Evolutionary conservation across 1,140 invertebrate genomes (phyloP), one percentile per base, ranked within the genome.

Genomic region (Euwallacea similis): DNA sequence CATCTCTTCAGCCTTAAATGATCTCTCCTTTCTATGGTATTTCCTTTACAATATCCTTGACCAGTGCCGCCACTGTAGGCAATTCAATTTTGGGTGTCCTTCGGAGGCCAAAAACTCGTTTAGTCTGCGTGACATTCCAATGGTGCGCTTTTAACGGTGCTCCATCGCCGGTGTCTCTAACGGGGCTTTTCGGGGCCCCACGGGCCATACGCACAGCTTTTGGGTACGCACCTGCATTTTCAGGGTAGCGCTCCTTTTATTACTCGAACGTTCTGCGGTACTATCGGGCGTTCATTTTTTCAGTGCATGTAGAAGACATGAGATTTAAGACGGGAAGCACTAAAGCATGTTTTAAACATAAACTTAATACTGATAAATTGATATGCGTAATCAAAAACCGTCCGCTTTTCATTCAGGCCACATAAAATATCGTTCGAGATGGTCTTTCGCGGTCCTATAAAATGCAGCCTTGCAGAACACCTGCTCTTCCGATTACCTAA

Each of bases 71-170:
- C 67, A 53, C 58, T 69, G 67, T 15, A 11, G 6, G 15, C 2
- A 68, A 54, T 69, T 69, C n/a, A 62, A 69, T 69, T 69, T 69
- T 60, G 67, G 67, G 67, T 69, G 67, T 69, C 67, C 67, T 69
- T 69, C 47, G 42, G 44, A 55, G 58, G 59, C 67, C 66, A 54
- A 69, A 69, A 69, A 69, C 67, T 69, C 59, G 67, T 69, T 69
- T 62, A 9, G 46, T 7, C 42, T 69, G 67, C 67, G 67, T 69
- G 67, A 69, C 67, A 69, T 69, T 69, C 67, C 67, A 42, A 60
- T 62, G 59, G 60, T 59, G 67, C 46, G 47, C 59, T 62, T 69
- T 67, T 69, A 69, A 69, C 67, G 67, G 67, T 69, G 67, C 33
- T 55, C 43, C 6, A 33, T 33, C 21, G 21, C 6, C 42, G 13